Conservation (phyloP, 2,888 invertebrate species). For the Lasioglossum calceatum region DNA sequence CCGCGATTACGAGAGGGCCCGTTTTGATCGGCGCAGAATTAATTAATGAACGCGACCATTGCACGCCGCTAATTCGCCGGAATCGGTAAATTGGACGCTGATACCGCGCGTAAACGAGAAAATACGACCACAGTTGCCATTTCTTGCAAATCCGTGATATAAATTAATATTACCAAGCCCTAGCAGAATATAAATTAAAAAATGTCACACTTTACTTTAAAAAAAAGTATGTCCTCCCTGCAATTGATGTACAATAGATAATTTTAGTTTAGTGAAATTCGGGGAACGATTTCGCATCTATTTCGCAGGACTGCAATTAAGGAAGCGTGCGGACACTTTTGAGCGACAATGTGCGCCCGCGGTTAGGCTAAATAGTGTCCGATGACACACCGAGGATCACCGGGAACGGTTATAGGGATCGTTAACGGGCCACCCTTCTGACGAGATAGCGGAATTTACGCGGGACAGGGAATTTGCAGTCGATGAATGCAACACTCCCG, state of each 20-base stretch:
- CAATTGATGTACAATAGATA: not conserved
- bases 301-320: not conserved
- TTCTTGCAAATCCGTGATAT: not conserved
- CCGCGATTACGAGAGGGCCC: not conserved
- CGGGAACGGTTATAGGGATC: constrained; percentile 54
- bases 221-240: not conserved
- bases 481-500: constrained; percentile 78
- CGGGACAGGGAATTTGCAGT: constrained; percentile 77
- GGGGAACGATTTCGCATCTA: not conserved
- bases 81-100: constrained; percentile 6
- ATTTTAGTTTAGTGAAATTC: not conserved
- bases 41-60: constrained; percentile 31
- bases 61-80: constrained; percentile 12
- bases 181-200: not conserved
- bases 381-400: constrained; percentile 21
- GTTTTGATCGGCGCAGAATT: constrained; percentile 18
- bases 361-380: not conserved
- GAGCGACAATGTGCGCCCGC: not conserved
- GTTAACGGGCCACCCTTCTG: constrained; percentile 68
- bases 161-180: not conserved
- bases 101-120: not conserved
- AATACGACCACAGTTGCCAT: not conserved
- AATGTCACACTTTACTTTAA: not conserved
- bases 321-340: not conserved
- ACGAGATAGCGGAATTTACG: constrained; percentile 79